Evolutionary conservation across 2,797 vertebrate species (phyloP), one percentile per base, ranked within the genome.

Genomic region (Poecilia velifera): DNA sequence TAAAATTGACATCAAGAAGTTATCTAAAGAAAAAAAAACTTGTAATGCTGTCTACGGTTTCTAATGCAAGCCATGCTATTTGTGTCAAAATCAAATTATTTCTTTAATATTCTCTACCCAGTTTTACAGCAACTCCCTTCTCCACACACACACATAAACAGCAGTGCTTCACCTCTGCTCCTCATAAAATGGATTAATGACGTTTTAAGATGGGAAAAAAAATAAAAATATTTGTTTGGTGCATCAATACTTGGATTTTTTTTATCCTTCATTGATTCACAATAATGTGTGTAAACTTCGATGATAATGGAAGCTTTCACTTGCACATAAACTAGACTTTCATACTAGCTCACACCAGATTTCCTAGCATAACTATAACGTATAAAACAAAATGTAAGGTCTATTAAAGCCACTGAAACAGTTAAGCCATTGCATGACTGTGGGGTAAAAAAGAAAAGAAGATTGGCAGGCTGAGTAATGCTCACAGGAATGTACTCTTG

Each of bases 401-500:
- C 41, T 59, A 62, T 55, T 74, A 55, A 22, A 74, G 81, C 66
- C n/a, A 68, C 25, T 77, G 70, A 55, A 83, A 75, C 20, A 57
- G 82, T 66, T 73, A 28, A 2, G 74, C 55, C 77, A 74, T 68
- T 77, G 73, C 55, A 78, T 28, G 28, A 53, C 16, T 36, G 78
- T 76, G 75, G 57, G 75, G 72, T 47, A 46, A 76, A 78, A 59
- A 71, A n/a, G 68, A 43, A 41, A n/a, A 57, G 36, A 79, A 79
- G 72, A 62, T 74, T 83, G 66, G 79, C 57, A 76, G 73, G 20
- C 53, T n/a, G 34, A 55, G 34, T 41, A 45, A 81, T 79, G 79
- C 76, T 70, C 66, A 51, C 6, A 39, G 47, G 28, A 45, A 39
- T 77, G 51, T 6, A 6, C 34, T 78, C 68, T 31, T 13, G 3